A percentile compares a stretch with the other conserved stretches of the same genome.
These are phyloP conservation scores for Papio anubis DNA, from an alignment of 2,113 vertebrate species.

Conservation along the genomic window DNA sequence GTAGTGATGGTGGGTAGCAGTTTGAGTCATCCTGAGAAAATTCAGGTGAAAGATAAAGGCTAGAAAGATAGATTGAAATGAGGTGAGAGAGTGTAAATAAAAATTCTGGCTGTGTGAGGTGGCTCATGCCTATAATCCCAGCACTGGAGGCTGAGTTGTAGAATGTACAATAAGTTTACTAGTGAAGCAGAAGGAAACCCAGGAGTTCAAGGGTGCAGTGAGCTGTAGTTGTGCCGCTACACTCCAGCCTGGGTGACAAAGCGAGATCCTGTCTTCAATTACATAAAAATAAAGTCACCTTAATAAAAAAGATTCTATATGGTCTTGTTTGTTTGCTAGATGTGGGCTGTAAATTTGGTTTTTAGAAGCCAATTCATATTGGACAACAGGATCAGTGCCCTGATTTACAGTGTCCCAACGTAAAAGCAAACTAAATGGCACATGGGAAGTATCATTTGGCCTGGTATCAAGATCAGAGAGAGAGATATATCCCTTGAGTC, in stretches of 20 bases:
- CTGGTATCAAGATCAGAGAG: constrained; percentile 24
- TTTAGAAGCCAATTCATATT: constrained; percentile 6
- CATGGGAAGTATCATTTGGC: constrained; percentile 9
- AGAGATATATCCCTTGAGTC: constrained; percentile 16
- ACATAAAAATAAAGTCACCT: too few relatives aligned
- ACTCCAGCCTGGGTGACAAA: not conserved
- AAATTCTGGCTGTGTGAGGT: not conserved
- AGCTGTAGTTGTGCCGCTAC: not conserved
- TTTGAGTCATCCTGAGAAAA: not conserved
- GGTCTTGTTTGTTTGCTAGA: not conserved
- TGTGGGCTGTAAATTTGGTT: constrained; percentile 6
- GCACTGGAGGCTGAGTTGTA: not conserved
- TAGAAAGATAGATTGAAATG: not conserved
- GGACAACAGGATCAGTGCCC: not conserved
- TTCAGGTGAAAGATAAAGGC: not conserved
- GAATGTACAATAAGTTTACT: too few relatives aligned
- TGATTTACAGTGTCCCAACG: constrained; percentile 13
- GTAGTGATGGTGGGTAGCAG: not conserved
- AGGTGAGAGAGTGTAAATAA: constrained; percentile 2
- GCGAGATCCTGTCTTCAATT: not conserved
- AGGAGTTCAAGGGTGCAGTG: not conserved
- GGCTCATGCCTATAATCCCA: not conserved
- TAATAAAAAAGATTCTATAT: not conserved
- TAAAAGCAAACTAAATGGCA: constrained; percentile 44
- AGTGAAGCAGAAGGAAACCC: not conserved